Conservation (phyloP, 2,797 vertebrate genomes). For the Crossoptilon crossoptilon region DNA sequence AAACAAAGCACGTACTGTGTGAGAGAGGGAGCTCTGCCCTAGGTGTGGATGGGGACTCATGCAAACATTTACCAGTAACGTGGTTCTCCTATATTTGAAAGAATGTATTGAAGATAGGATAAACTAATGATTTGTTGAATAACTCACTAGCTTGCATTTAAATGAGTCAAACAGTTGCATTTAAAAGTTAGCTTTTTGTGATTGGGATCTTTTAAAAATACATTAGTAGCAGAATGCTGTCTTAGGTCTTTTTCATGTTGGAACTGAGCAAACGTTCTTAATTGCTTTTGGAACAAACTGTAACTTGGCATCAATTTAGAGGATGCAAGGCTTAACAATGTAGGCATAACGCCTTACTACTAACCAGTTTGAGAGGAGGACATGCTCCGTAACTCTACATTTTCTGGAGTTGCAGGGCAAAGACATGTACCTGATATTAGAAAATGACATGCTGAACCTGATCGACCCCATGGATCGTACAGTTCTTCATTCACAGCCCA, state of each 20-base stretch:
- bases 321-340: not conserved
- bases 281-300: no score
- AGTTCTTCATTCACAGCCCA: conserved; percentile 94
- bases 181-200: not conserved
- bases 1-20: not conserved
- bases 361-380: not conserved
- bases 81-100: not conserved
- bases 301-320: no score
- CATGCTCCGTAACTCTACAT: not conserved
- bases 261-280: not conserved
- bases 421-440: conserved; percentile 94
- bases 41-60: not conserved
- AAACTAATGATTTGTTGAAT: not conserved
- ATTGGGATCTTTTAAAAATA: not conserved
- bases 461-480: conserved; percentile 93
- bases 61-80: not conserved
- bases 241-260: not conserved
- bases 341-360: not conserved
- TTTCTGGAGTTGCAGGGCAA: conserved; percentile 86
- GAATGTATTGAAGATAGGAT: not conserved
- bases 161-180: not conserved
- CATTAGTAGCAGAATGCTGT: not conserved
- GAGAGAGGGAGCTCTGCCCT: not conserved
- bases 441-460: conserved; percentile 93
- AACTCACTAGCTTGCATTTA: not conserved